Evolutionary conservation across 2,113 vertebrate genomes (phyloP).

Genomic region (Oreochromis spilurus): DNA sequence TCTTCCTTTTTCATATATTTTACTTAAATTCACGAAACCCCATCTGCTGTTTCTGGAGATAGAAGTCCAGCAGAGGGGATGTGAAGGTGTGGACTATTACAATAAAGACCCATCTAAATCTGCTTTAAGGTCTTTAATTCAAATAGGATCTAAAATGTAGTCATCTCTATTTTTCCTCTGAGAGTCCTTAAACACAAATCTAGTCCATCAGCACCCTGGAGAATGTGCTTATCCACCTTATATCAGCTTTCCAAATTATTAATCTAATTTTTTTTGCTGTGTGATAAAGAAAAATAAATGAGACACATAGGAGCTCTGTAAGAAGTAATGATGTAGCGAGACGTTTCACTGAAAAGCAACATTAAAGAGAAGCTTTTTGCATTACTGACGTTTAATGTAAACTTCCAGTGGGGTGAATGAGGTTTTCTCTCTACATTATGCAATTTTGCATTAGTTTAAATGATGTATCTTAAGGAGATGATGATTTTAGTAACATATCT

Average conservation of each 20-base stretch:
- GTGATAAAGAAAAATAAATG: neutral
- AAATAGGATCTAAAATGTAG: neutral
- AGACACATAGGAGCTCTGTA: neutral
- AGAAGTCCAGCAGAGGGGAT: neutral
- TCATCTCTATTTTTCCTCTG: neutral
- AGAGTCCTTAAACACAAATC: neutral
- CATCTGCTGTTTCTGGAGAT: neutral
- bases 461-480: neutral
- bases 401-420: neutral
- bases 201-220: neutral
- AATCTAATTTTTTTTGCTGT: neutral
- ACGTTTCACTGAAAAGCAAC: neutral
- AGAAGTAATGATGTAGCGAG: neutral
- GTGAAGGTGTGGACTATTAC: neutral
- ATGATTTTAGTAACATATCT: neutral
- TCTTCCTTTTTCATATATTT: neutral
- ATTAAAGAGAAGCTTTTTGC: neutral
- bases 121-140: neutral
- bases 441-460: neutral
- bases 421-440: neutral
- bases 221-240: neutral
- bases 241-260: neutral
- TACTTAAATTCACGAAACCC: neutral
- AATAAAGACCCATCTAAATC: neutral
- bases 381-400: neutral